A percentile compares a stretch with the other conserved stretches of the same genome.
phyloP scores from a whole-genome alignment of 2,888 invertebrate genomes.

The Papilio gigon region DNA sequence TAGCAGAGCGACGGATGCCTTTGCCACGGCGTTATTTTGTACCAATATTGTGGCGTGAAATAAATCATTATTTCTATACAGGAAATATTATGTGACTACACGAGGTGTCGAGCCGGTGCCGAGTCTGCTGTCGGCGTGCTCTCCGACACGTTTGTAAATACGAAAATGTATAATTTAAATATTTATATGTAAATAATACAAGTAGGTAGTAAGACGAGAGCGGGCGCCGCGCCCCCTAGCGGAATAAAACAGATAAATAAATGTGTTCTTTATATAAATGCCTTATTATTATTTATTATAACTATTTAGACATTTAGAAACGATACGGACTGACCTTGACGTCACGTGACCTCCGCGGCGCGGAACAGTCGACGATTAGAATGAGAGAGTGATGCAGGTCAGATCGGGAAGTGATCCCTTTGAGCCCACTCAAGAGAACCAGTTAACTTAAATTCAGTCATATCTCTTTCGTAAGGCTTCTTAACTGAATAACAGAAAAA shows the following conservation, averaged over 20 bases:
- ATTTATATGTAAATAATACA: constrained; percentile 39
- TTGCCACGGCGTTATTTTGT: no score
- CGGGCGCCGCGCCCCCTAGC: neutral
- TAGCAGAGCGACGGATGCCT: no score
- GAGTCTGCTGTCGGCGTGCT: neutral
- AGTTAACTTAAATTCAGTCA: no score
- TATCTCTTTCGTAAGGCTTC: no score
- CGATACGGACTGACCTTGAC: neutral
- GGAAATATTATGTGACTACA: no score
- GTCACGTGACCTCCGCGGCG: neutral
- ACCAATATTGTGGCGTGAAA: no score
- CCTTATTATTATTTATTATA: constrained; percentile 9
- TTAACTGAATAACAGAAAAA: no score
- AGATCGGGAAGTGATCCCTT: no score
- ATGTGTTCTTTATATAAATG: constrained; percentile 38
- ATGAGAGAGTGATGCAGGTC: no score
- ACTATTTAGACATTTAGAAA: neutral
- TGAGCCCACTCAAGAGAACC: no score
- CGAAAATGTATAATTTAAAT: constrained; percentile 29
- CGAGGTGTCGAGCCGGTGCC: no score
- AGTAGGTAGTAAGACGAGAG: neutral
- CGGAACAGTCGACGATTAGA: neutral
- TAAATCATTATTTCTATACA: no score
- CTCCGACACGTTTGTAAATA: constrained; percentile 16
- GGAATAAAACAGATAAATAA: constrained; percentile 33